phyloP scores from a whole-genome alignment of 2,797 vertebrate species.

The Pristis pectinata region DNA sequence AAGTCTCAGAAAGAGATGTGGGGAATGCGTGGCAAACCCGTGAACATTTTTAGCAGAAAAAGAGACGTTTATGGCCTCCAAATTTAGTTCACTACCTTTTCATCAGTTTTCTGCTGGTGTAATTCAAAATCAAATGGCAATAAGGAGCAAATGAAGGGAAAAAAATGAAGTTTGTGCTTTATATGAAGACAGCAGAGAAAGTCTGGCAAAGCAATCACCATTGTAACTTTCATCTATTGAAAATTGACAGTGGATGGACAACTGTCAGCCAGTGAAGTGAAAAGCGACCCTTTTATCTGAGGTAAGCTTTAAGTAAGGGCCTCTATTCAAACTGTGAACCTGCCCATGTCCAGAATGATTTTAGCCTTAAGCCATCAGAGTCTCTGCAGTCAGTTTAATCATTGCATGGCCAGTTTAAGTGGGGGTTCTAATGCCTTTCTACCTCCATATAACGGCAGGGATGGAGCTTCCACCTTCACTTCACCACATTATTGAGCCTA shows the following conservation, averaged over 20 bases:
- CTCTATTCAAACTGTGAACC: neutral
- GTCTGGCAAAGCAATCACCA: neutral
- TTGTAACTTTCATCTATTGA: neutral
- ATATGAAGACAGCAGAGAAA: neutral
- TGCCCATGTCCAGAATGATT: neutral
- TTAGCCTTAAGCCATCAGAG: neutral
- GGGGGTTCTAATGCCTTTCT: neutral
- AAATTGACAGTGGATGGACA: neutral
- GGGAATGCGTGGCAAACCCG: neutral
- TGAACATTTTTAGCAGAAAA: neutral
- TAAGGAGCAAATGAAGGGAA: neutral
- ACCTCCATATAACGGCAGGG: neutral
- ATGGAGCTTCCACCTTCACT: neutral
- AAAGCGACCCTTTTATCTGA: neutral
- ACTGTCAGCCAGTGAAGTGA: neutral
- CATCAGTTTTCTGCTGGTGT: neutral
- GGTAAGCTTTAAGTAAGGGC: neutral
- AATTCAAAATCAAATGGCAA: neutral
- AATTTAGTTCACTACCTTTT: neutral
- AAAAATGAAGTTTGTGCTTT: neutral
- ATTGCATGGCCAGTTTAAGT: neutral
- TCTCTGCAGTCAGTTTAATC: neutral
- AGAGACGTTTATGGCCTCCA: neutral
- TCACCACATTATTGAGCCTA: neutral
- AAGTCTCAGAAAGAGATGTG: neutral